Evolutionary conservation across 2,888 invertebrate genomes (phyloP).

Genomic region (Trachelus iudaicus): DNA sequence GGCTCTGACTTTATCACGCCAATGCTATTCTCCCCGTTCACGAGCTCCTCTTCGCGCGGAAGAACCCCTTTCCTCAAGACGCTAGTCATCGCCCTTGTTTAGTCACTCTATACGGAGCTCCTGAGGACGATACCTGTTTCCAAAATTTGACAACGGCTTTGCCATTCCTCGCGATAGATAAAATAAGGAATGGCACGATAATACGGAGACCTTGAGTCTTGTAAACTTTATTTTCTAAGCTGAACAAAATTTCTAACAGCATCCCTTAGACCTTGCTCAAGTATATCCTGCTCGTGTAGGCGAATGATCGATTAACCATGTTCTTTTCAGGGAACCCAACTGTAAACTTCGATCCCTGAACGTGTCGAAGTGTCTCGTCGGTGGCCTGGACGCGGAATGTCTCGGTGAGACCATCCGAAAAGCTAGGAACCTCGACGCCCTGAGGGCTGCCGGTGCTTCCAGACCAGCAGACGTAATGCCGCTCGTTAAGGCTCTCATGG

Average conservation of each 20-base stretch:
- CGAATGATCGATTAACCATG: neutral
- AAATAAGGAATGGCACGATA: conserved; percentile 1
- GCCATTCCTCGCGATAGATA: conserved; percentile 8
- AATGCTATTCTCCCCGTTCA: neutral
- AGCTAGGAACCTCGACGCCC: conserved; percentile 68
- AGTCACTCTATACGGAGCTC: neutral
- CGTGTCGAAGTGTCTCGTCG: conserved; percentile 70
- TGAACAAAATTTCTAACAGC: neutral
- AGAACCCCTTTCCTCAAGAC: neutral
- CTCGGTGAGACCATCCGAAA: conserved; percentile 69
- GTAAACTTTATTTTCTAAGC: neutral
- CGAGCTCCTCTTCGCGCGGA: neutral
- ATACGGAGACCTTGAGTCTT: conserved; percentile 11
- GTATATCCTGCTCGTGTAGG: neutral
- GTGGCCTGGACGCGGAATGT: conserved; percentile 69
- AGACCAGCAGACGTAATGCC: conserved; percentile 70
- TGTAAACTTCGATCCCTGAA: conserved; percentile 69
- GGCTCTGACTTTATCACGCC: neutral
- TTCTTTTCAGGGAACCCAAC: conserved; percentile 63
- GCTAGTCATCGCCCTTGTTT: neutral
- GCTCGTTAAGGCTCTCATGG: conserved; percentile 68
- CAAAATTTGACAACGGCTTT: neutral
- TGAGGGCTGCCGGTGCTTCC: conserved; percentile 69
- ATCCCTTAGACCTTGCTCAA: neutral
- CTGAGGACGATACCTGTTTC: neutral